phyloP scores from a whole-genome alignment of 2,113 vertebrate species.

The Gallinago media region DNA sequence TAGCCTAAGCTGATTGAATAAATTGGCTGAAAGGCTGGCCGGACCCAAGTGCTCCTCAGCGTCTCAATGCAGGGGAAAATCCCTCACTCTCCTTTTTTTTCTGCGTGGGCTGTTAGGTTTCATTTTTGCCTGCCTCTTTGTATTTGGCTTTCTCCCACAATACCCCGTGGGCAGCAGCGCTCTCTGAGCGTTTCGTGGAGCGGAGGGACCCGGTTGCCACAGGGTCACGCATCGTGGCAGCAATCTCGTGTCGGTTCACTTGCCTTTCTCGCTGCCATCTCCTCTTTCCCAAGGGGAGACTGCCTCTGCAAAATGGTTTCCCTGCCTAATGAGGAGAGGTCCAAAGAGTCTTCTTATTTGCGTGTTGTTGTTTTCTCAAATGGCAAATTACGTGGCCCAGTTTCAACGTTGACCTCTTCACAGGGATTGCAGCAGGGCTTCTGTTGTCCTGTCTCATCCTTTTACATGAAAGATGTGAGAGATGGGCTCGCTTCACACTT shows the following conservation, averaged over 20 bases:
- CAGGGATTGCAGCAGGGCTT: slow-evolving; percentile 35
- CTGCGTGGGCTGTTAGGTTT: neutral
- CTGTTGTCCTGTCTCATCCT: slow-evolving; percentile 66
- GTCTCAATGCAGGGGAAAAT: neutral
- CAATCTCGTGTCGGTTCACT: slow-evolving; percentile 44
- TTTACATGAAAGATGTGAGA: slow-evolving; percentile 57
- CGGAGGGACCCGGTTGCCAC: neutral
- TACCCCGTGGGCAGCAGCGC: neutral
- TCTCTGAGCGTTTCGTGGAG: neutral
- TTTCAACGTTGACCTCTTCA: slow-evolving; percentile 45
- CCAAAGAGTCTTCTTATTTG: slow-evolving; percentile 33
- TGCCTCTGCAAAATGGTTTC: slow-evolving; percentile 28
- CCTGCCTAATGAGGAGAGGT: slow-evolving; percentile 56
- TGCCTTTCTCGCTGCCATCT: slow-evolving; percentile 24
- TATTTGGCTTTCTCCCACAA: slow-evolving; percentile 40
- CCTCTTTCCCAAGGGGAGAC: slow-evolving; percentile 41
- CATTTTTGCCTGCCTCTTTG: slow-evolving; percentile 28
- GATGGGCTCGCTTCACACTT: slow-evolving; percentile 61
- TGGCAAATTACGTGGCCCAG: slow-evolving; percentile 27
- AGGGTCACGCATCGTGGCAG: neutral
- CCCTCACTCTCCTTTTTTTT: neutral
- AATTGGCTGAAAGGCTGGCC: slow-evolving; percentile 55
- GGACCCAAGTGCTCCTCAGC: neutral
- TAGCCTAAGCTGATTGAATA: slow-evolving; percentile 56
- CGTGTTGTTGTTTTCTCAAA: slow-evolving; percentile 57